These are phyloP conservation scores for Origma solitaria DNA, from an alignment of 2,113 vertebrate genomes.

Conservation along the genomic window DNA sequence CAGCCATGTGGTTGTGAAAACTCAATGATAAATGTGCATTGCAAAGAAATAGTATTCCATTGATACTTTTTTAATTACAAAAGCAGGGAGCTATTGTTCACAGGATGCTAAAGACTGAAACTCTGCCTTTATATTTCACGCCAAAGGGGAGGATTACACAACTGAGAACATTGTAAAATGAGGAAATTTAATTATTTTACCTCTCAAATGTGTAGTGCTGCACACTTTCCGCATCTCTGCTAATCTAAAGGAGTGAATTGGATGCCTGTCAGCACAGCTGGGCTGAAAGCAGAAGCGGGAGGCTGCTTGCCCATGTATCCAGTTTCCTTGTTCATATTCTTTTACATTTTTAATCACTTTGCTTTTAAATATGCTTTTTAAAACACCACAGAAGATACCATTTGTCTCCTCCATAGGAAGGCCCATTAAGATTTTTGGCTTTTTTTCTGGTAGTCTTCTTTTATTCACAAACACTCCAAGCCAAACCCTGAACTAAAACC, in stretches of 20 bases:
- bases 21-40: not conserved
- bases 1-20: not conserved
- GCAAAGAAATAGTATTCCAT: not conserved
- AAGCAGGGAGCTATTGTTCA: not conserved
- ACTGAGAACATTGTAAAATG: not conserved
- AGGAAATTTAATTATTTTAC: not conserved
- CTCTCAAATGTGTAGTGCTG: not conserved
- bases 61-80: not conserved
- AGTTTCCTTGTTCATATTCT: conserved; percentile 35
- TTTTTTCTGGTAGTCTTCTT: not conserved
- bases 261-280: conserved; percentile 19
- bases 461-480: not conserved
- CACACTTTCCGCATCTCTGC: not conserved
- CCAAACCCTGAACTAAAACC: not conserved
- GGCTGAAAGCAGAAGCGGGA: not conserved
- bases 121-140: not conserved
- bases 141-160: not conserved
- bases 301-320: not conserved
- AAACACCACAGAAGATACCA: not conserved
- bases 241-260: not conserved
- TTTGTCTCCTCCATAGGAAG: not conserved
- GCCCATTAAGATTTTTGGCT: not conserved
- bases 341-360: conserved; percentile 57
- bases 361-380: conserved; percentile 33
- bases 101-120: not conserved